Percentiles rank a stretch among this genome's conserved stretches.
Conservation (phyloP, 2,113 vertebrate genomes). For the Zosterops hypoxanthus region DNA sequence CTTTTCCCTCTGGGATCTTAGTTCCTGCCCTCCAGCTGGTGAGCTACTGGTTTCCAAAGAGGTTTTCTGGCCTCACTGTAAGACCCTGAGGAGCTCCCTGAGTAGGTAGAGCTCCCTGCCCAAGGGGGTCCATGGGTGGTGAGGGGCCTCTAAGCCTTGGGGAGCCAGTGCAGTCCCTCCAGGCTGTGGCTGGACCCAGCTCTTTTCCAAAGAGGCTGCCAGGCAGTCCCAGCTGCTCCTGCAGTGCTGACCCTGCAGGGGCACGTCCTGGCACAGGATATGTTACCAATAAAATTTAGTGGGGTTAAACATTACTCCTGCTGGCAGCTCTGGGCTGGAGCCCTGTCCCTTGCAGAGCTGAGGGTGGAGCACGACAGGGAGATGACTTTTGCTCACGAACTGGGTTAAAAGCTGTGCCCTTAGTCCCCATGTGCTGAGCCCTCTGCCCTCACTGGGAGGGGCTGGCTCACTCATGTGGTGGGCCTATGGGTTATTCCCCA, state of each 20-base stretch:
- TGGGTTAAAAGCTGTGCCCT: not conserved
- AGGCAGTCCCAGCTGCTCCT: not conserved
- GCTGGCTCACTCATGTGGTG: not conserved
- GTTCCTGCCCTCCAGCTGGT: not conserved
- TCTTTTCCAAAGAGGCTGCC: not conserved
- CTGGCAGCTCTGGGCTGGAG: not conserved
- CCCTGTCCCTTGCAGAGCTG: not conserved
- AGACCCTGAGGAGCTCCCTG: not conserved
- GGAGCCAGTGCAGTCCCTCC: not conserved
- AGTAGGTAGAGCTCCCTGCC: not conserved
- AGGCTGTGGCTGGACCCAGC: not conserved
- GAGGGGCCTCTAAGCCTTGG: not conserved
- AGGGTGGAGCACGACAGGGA: not conserved
- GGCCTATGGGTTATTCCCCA: not conserved
- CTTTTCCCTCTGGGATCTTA: not conserved
- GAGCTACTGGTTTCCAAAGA: not conserved
- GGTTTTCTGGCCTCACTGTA: not conserved
- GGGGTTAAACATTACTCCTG: slow-evolving; percentile 64
- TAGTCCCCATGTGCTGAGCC: not conserved
- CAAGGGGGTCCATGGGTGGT: not conserved
- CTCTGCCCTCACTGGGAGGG: not conserved
- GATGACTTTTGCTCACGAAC: not conserved
- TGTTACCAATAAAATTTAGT: slow-evolving; percentile 58
- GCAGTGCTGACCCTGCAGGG: not conserved
- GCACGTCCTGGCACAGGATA: not conserved